Conservation (phyloP, 2,113 vertebrate species). For the Candoia aspera region DNA sequence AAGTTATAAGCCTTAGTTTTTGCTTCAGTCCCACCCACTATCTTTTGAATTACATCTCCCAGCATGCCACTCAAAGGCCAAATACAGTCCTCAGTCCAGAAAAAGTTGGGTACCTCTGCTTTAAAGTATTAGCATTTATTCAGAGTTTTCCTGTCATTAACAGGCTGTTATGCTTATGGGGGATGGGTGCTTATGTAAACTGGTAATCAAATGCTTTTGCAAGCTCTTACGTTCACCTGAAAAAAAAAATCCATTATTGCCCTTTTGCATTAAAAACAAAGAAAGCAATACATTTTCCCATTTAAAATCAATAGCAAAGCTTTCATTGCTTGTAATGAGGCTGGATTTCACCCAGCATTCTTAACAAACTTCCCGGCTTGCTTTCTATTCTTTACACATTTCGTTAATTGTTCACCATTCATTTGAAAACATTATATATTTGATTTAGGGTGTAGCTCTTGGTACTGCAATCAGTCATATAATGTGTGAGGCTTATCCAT, state of each 20-base stretch:
- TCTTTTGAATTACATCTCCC: background rate
- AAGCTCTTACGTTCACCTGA: background rate
- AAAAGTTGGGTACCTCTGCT: background rate
- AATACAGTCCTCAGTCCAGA: background rate
- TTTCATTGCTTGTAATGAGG: constrained; percentile 1
- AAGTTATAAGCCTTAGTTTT: background rate
- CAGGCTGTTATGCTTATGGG: background rate
- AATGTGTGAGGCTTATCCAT: background rate
- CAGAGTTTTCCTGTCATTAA: background rate
- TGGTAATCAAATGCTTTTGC: background rate
- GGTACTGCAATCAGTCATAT: background rate
- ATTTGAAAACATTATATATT: background rate
- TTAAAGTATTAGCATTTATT: background rate
- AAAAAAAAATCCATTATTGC: background rate
- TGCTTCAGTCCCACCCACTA: background rate
- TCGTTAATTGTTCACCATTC: background rate
- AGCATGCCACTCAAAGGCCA: background rate
- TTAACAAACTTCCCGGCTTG: background rate
- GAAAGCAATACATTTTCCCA: background rate
- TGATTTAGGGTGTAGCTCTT: background rate
- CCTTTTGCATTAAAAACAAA: constrained; percentile 4
- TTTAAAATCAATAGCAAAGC: constrained; percentile 11
- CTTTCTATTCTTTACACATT: background rate
- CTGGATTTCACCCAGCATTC: background rate
- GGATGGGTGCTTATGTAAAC: background rate